phyloP scores from a whole-genome alignment of 2,888 invertebrate genomes.

The Atherix ibis region DNA sequence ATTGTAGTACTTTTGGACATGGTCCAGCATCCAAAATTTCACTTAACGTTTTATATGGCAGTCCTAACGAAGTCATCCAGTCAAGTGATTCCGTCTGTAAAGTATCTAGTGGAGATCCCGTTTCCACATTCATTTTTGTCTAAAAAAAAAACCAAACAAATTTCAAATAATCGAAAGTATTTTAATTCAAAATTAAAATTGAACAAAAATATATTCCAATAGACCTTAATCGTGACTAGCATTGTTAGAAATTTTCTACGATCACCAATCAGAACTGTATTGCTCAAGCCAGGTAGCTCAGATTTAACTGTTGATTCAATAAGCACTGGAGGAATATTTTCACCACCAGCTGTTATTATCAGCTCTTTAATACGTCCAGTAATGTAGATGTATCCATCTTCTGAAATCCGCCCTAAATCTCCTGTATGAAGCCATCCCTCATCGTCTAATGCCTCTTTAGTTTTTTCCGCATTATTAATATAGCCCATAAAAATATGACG shows the following conservation, averaged over 20 bases:
- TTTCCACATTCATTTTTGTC: slow-evolving; percentile 54
- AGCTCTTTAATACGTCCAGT: slow-evolving; percentile 66
- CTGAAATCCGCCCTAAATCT: slow-evolving; percentile 68
- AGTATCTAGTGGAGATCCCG: slow-evolving; percentile 51
- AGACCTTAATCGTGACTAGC: slow-evolving; percentile 66
- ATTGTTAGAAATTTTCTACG: slow-evolving; percentile 69
- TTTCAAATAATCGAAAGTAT: background rate
- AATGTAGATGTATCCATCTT: slow-evolving; percentile 51
- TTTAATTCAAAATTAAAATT: background rate
- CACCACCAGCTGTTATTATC: slow-evolving; percentile 88
- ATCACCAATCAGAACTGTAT: slow-evolving; percentile 79
- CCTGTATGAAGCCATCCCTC: slow-evolving; percentile 79
- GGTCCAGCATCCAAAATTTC: slow-evolving; percentile 47
- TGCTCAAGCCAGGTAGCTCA: slow-evolving; percentile 58
- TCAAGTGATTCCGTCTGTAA: slow-evolving; percentile 46
- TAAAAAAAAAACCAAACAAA: slow-evolving; percentile 6
- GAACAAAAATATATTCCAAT: background rate
- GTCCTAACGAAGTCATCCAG: slow-evolving; percentile 53
- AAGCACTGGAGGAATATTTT: slow-evolving; percentile 73
- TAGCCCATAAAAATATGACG: slow-evolving; percentile 90
- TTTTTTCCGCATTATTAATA: slow-evolving; percentile 51
- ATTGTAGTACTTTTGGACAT: slow-evolving; percentile 40
- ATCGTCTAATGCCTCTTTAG: slow-evolving; percentile 50
- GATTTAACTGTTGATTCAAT: slow-evolving; percentile 65
- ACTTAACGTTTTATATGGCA: slow-evolving; percentile 47